phyloP scores from a whole-genome alignment of 2,113 vertebrate species.

The Phrynocephalus versicolor region DNA sequence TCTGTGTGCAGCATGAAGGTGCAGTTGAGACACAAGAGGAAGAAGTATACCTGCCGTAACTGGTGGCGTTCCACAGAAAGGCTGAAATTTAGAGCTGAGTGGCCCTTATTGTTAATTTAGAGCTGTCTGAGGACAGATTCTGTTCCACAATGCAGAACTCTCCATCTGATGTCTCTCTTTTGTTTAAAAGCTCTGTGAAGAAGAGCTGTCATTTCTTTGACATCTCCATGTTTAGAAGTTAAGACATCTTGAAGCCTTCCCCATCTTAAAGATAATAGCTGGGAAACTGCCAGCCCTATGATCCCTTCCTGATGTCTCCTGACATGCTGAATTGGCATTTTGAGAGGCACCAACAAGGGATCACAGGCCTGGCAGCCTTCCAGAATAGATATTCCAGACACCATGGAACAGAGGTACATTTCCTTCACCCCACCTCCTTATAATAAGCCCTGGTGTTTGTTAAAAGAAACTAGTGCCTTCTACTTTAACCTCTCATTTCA shows the following conservation, averaged over 20 bases:
- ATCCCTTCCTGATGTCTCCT: conserved; percentile 59
- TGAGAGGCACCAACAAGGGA: conserved; percentile 59
- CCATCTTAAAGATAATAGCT: conserved; percentile 35
- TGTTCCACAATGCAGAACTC: not conserved
- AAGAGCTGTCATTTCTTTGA: conserved; percentile 42
- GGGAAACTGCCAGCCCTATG: conserved; percentile 60
- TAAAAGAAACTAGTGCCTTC: conserved; percentile 45
- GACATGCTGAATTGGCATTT: conserved; percentile 62
- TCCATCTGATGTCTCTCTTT: conserved; percentile 4
- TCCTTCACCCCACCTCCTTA: not conserved
- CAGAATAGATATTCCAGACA: conserved; percentile 47
- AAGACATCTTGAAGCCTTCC: conserved; percentile 42
- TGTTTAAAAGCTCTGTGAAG: not conserved
- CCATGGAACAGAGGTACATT: not conserved
- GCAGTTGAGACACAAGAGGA: not conserved
- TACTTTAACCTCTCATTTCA: not conserved
- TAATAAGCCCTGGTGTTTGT: conserved; percentile 35
- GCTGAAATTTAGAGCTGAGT: not conserved
- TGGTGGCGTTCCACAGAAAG: not conserved
- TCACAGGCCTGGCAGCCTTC: conserved; percentile 59
- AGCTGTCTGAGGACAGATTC: not conserved
- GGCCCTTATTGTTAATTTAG: conserved; percentile 15
- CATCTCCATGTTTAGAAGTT: conserved; percentile 40
- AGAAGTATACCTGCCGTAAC: not conserved
- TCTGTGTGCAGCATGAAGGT: not conserved